phyloP scores from a whole-genome alignment of 2,888 invertebrate genomes.

The Apoda limacodes region DNA sequence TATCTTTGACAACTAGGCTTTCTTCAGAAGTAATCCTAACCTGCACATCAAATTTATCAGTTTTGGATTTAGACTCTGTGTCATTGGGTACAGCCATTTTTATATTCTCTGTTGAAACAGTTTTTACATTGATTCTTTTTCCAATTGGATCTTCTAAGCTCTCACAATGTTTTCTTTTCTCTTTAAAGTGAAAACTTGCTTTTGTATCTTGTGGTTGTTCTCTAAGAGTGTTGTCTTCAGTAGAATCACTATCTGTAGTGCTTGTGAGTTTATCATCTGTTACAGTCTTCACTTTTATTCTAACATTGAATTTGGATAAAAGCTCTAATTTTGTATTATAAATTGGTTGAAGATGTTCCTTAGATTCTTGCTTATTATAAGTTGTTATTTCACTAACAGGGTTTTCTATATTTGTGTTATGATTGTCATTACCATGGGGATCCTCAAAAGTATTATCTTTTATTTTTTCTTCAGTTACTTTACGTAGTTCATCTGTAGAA shows the following conservation, averaged over 20 bases:
- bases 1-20: constrained; percentile 52
- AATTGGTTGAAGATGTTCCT: constrained; percentile 29
- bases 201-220: constrained; percentile 26
- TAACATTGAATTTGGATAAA: constrained; percentile 65
- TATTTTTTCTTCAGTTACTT: constrained; percentile 24
- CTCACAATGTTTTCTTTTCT: constrained; percentile 38
- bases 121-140: constrained; percentile 36
- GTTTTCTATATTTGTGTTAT: constrained; percentile 31
- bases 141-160: constrained; percentile 30
- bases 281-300: constrained; percentile 60
- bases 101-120: constrained; percentile 45
- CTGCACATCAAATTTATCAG: constrained; percentile 61
- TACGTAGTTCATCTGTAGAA: constrained; percentile 31
- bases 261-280: constrained; percentile 48
- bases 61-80: constrained; percentile 45
- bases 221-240: constrained; percentile 23
- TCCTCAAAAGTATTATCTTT: constrained; percentile 23
- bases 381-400: constrained; percentile 31
- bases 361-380: constrained; percentile 26
- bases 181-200: constrained; percentile 31
- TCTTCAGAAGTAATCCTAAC: constrained; percentile 63
- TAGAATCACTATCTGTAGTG: constrained; percentile 51
- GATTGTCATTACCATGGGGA: constrained; percentile 25
- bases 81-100: constrained; percentile 64
- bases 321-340: constrained; percentile 60